These are phyloP conservation scores for Turnix velox DNA, from an alignment of 2,113 vertebrate species.

Conservation along the genomic window DNA sequence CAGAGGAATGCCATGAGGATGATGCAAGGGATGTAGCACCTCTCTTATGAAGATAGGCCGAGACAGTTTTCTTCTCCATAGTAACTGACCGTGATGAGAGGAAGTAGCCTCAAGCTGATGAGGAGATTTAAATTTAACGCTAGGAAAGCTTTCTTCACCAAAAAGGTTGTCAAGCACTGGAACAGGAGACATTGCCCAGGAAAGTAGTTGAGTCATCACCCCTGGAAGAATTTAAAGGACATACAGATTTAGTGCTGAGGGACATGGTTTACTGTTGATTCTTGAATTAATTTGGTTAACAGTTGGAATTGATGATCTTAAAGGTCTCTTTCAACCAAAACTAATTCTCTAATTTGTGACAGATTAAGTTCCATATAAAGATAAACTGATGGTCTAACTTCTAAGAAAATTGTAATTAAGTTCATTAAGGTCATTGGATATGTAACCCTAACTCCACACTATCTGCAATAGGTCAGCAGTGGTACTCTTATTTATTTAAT, in stretches of 20 bases:
- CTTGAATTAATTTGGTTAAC: neutral
- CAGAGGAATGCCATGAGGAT: neutral
- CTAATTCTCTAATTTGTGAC: neutral
- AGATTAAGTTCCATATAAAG: neutral
- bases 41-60: neutral
- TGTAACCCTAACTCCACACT: neutral
- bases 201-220: neutral
- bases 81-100: neutral
- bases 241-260: neutral
- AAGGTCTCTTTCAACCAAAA: neutral
- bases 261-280: neutral
- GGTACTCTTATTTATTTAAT: neutral
- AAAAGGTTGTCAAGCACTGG: neutral
- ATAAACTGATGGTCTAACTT: rapidly evolving
- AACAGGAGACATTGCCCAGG: neutral
- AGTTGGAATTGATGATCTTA: neutral
- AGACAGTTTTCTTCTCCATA: neutral
- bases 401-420: neutral
- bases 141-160: neutral
- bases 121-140: neutral
- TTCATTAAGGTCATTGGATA: neutral
- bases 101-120: neutral
- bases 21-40: neutral
- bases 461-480: neutral
- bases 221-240: neutral